Conservation (phyloP, 2,888 invertebrate species). For the Meloe dianella region DNA sequence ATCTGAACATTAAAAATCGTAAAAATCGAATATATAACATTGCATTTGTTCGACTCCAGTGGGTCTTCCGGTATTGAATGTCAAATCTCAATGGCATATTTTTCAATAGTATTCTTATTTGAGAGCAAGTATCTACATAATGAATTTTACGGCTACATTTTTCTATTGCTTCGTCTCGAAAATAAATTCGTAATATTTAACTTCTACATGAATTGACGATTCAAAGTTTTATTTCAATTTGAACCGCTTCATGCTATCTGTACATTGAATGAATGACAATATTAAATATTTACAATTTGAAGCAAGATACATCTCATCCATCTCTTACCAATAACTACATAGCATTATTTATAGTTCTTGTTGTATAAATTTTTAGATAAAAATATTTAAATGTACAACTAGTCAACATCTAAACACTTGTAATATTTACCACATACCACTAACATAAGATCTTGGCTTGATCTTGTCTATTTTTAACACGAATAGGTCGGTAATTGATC, state of each 20-base stretch:
- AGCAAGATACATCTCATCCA: background rate
- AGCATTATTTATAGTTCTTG: background rate
- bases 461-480: slow-evolving; percentile 41
- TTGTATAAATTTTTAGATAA: background rate
- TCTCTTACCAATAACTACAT: background rate
- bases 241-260: background rate
- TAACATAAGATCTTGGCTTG: background rate
- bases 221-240: background rate
- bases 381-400: background rate
- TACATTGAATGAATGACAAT: background rate
- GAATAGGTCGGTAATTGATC: slow-evolving; percentile 50
- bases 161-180: background rate
- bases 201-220: background rate
- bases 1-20: background rate
- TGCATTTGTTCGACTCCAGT: background rate
- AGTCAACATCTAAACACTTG: background rate
- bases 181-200: background rate
- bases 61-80: background rate
- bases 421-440: background rate
- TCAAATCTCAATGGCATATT: slow-evolving; percentile 2
- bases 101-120: background rate
- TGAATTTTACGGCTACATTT: slow-evolving; percentile 1
- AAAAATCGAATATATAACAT: background rate
- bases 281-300: background rate
- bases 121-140: background rate